phyloP scores from a whole-genome alignment of 2,888 invertebrate genomes.

The Hydriomena furcata region DNA sequence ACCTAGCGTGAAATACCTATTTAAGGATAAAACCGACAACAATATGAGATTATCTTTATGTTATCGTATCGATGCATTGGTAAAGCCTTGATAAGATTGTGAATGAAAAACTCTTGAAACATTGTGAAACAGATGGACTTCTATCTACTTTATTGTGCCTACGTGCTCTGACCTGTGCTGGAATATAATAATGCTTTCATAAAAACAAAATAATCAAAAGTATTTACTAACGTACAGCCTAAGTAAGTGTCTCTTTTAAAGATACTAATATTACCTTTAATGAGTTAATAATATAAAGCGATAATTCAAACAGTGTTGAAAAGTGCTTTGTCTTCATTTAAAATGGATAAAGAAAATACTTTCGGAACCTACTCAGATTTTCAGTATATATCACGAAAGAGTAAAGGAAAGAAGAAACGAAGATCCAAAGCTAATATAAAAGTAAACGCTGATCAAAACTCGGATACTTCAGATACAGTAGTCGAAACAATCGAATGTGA shows the following conservation, averaged over 20 bases:
- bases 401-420: constrained; percentile 25
- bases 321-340: neutral
- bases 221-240: no score
- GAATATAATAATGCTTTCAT: no score
- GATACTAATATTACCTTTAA: no score
- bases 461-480: constrained; percentile 4
- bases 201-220: no score
- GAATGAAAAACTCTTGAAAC: constrained; percentile 6
- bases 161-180: no score
- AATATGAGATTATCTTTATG: constrained; percentile 2
- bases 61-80: constrained; percentile 12
- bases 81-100: constrained; percentile 11
- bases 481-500: neutral
- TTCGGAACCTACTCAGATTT: constrained; percentile 3
- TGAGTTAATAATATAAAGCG: no score
- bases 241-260: no score
- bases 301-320: no score
- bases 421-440: constrained; percentile 5
- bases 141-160: no score
- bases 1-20: no score
- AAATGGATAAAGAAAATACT: constrained; percentile 8
- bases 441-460: constrained; percentile 8
- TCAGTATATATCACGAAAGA: constrained; percentile 15
- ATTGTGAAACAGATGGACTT: constrained; percentile 7
- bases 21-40: neutral